Conservation (phyloP, 2,888 invertebrate genomes). For the Ptilodon capucinus region DNA sequence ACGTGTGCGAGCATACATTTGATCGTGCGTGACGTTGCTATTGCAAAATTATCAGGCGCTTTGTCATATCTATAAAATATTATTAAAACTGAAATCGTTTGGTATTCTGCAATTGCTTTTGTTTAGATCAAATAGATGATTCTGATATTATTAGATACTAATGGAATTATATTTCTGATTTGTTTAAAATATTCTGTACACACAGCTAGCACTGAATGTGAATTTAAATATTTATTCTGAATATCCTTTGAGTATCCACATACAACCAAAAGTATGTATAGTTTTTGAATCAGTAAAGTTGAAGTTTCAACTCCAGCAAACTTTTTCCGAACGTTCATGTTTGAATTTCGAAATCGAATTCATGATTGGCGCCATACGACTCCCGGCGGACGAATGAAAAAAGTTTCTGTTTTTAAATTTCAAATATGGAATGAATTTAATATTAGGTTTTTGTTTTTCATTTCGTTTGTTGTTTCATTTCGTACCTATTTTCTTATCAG, state of each 20-base stretch:
- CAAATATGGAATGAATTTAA: conserved; percentile 14
- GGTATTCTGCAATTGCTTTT: not conserved
- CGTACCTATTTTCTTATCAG: no score
- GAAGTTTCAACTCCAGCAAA: no score
- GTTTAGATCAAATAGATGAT: not conserved
- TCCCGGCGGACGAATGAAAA: conserved; percentile 16
- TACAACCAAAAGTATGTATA: conserved; percentile 7
- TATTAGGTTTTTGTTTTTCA: not conserved
- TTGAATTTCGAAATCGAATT: conserved; percentile 22
- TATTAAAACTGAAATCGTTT: conserved; percentile 16
- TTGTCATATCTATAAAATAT: conserved; percentile 9
- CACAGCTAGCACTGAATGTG: no score
- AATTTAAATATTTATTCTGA: not conserved
- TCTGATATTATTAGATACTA: not conserved
- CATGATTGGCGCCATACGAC: conserved; percentile 19
- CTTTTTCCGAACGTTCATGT: conserved; percentile 17
- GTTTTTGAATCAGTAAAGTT: conserved; percentile 28
- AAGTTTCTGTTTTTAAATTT: conserved; percentile 17
- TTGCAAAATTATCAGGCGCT: conserved; percentile 30
- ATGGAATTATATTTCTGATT: not conserved
- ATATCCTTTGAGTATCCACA: no score
- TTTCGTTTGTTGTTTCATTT: no score
- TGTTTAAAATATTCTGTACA: no score
- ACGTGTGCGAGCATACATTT: conserved; percentile 29
- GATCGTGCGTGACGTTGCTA: conserved; percentile 29